phyloP scores from a whole-genome alignment of 2,113 vertebrate species.

The Hemiprocne comata region DNA sequence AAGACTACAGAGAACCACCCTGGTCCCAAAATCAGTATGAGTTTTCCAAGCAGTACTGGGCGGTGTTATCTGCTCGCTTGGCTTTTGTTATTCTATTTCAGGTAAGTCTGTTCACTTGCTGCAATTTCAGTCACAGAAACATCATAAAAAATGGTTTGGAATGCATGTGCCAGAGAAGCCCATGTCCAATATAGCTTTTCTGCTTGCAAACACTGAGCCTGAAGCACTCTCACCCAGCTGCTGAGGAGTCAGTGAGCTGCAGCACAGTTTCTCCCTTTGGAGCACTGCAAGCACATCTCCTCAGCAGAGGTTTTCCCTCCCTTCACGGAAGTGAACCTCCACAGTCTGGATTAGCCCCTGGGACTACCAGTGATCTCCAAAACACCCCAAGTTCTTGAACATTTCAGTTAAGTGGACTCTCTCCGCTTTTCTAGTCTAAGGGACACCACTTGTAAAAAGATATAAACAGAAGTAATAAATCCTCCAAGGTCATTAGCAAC shows the following conservation, averaged over 20 bases:
- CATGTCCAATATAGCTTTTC: background rate
- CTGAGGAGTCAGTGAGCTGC: background rate
- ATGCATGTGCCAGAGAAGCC: background rate
- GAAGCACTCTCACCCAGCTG: background rate
- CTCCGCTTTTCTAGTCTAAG: background rate
- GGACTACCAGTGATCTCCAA: background rate
- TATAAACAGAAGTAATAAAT: background rate
- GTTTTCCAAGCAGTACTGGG: constrained; percentile 96
- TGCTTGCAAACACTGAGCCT: background rate
- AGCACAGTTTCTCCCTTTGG: background rate
- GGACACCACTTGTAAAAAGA: background rate
- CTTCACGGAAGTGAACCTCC: background rate
- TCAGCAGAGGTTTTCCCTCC: background rate
- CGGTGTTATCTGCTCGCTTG: constrained; percentile 89
- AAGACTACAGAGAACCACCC: constrained; percentile 96
- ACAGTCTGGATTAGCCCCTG: background rate
- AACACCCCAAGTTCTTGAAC: background rate
- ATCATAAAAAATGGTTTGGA: background rate
- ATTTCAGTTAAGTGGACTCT: background rate
- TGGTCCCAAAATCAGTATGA: constrained; percentile 90
- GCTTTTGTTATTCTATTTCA: constrained; percentile 97
- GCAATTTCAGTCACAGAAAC: background rate
- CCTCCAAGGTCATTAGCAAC: background rate
- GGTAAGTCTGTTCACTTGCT: constrained; percentile 72
- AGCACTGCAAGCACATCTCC: background rate